Evolutionary conservation across 1,140 invertebrate genomes (phyloP).

Genomic region (Zaprionus ghesquierei): DNA sequence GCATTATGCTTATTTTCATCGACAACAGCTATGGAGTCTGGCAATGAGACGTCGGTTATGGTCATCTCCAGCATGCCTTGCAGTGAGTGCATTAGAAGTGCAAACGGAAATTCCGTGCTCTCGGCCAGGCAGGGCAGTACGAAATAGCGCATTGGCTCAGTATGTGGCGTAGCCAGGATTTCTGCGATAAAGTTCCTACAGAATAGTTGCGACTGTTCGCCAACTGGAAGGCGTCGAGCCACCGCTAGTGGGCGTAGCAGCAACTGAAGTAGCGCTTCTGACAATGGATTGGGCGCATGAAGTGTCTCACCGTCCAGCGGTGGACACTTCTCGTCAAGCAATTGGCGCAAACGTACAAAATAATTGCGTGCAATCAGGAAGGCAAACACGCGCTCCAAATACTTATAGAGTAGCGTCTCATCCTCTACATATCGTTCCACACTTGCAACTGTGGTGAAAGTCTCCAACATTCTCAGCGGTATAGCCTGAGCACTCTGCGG

Average conservation of each 20-base stretch:
- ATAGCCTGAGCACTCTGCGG: constrained; percentile 85
- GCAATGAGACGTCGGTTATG: neutral
- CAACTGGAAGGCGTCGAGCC: constrained; percentile 25
- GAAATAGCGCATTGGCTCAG: constrained; percentile 85
- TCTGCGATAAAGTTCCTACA: constrained; percentile 82
- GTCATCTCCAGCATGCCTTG: constrained; percentile 31
- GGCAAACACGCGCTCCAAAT: constrained; percentile 81
- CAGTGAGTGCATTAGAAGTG: constrained; percentile 78
- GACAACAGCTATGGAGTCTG: neutral
- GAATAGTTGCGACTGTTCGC: constrained; percentile 41
- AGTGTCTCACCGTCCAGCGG: constrained; percentile 87
- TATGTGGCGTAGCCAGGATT: constrained; percentile 84
- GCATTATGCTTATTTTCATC: constrained; percentile 26
- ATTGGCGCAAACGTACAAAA: constrained; percentile 87
- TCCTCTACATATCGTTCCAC: constrained; percentile 84
- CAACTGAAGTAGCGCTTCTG: constrained; percentile 89
- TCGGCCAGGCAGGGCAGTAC: constrained; percentile 84
- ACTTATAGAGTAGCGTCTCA: constrained; percentile 79
- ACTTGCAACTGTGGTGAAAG: constrained; percentile 87
- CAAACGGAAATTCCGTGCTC: constrained; percentile 84
- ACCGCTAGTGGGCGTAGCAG: constrained; percentile 88
- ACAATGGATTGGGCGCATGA: constrained; percentile 89
- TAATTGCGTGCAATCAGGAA: constrained; percentile 85
- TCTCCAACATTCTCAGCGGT: constrained; percentile 89
- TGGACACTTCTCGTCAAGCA: constrained; percentile 89